Conservation (phyloP, 2,888 invertebrate genomes). For the Eilema caniola region DNA sequence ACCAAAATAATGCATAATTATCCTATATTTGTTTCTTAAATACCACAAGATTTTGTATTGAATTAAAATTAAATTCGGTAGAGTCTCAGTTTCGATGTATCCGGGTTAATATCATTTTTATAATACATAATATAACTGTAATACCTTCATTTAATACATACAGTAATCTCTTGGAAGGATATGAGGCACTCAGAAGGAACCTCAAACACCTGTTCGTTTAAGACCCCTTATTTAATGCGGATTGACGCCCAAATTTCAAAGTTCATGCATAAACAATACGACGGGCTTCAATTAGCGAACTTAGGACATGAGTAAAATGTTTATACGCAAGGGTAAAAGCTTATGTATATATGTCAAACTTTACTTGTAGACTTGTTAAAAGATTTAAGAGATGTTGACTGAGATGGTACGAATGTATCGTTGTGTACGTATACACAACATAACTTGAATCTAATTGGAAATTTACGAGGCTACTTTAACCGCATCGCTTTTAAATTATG, state of each 20-base stretch:
- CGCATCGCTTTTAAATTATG: background rate
- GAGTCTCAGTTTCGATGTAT: background rate
- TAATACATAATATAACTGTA: background rate
- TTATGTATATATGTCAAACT: conserved; percentile 30
- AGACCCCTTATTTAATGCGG: conserved; percentile 57
- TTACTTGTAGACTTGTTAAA: conserved; percentile 28
- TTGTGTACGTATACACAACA: background rate
- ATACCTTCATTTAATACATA: conserved; percentile 3
- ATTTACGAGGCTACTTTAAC: background rate
- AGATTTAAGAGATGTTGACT: conserved; percentile 19
- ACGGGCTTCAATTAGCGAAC: conserved; percentile 61
- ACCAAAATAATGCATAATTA: too few species aligned
- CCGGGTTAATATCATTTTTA: background rate
- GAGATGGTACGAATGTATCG: background rate
- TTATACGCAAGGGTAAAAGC: conserved; percentile 37
- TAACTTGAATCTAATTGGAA: background rate
- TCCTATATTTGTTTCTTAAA: too few species aligned
- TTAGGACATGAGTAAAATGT: conserved; percentile 56
- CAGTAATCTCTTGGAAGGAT: conserved; percentile 25
- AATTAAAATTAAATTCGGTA: background rate
- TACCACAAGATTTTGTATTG: background rate
- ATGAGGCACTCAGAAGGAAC: conserved; percentile 29
- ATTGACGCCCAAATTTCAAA: conserved; percentile 67
- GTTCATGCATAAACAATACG: conserved; percentile 68
- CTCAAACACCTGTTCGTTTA: conserved; percentile 49